A percentile compares a stretch with the other conserved stretches of the same genome.
Conservation (phyloP, 2,113 vertebrate genomes). For the Tragelaphus strepsiceros region DNA sequence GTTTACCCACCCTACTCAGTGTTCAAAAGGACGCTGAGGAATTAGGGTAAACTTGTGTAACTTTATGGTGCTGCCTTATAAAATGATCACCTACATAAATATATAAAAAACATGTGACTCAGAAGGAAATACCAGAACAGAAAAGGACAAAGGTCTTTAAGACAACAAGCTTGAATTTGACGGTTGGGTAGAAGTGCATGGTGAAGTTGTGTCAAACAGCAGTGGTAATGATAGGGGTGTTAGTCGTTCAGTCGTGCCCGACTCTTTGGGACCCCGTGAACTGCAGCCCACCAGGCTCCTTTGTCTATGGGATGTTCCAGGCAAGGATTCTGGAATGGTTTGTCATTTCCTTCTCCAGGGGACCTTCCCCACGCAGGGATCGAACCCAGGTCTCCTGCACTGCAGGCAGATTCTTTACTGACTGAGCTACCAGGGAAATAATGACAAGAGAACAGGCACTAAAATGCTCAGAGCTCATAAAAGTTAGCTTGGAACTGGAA, state of each 20-base stretch:
- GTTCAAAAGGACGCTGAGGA: not conserved
- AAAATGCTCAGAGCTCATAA: not conserved
- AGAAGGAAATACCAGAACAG: not conserved
- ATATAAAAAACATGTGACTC: not conserved
- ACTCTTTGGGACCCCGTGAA: not conserved
- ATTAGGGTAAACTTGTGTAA: not conserved
- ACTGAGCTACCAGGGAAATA: not conserved
- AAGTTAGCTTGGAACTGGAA: not conserved
- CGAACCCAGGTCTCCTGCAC: not conserved
- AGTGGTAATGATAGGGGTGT: not conserved
- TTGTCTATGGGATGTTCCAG: not conserved
- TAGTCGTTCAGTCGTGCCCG: fast-evolving
- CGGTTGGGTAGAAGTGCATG: not conserved
- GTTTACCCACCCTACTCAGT: not conserved
- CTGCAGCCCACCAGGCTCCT: not conserved
- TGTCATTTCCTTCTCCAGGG: not conserved
- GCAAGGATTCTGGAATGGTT: not conserved
- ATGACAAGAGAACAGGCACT: not conserved
- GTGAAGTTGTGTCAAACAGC: not conserved
- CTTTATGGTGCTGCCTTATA: not conserved
- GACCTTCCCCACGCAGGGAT: not conserved
- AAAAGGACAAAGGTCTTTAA: not conserved
- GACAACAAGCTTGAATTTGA: not conserved
- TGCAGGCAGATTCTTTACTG: not conserved
- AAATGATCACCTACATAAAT: not conserved